These are phyloP conservation scores for Dioctria linearis DNA, from an alignment of 2,888 invertebrate species.

Conservation along the genomic window DNA sequence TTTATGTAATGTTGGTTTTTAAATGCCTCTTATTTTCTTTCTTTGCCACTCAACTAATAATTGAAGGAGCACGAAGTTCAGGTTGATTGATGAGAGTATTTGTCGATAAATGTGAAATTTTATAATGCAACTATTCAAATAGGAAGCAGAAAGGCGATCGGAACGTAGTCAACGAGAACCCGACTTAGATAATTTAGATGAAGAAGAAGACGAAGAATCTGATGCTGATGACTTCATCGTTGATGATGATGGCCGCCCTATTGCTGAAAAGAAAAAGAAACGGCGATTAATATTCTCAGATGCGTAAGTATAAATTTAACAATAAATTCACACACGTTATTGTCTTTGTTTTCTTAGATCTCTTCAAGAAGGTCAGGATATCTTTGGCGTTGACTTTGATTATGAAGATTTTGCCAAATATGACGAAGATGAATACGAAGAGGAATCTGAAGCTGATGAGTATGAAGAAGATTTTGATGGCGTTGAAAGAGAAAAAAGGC, in stretches of 20 bases:
- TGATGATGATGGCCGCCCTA: constrained; percentile 93
- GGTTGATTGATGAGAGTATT: constrained; percentile 25
- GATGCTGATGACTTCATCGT: constrained; percentile 98
- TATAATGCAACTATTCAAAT: constrained; percentile 29
- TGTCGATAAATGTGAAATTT: background rate
- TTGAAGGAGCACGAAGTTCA: constrained; percentile 56
- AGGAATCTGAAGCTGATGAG: constrained; percentile 84
- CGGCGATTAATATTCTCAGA: constrained; percentile 88
- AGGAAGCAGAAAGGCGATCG: constrained; percentile 83
- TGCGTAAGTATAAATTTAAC: constrained; percentile 76
- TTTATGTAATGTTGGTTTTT: too few relatives aligned
- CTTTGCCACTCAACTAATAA: background rate
- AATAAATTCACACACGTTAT: background rate
- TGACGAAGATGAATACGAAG: constrained; percentile 86
- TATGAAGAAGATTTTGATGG: constrained; percentile 86
- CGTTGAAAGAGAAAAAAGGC: constrained; percentile 75
- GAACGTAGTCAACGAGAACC: constrained; percentile 78
- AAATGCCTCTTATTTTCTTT: background rate
- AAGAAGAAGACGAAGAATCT: constrained; percentile 85
- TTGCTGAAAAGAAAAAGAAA: constrained; percentile 85
- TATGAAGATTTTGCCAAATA: constrained; percentile 92
- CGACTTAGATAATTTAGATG: constrained; percentile 80
- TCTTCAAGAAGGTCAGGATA: constrained; percentile 97
- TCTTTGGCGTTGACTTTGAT: constrained; percentile 99
- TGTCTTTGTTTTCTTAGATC: constrained; percentile 73